phyloP scores from a whole-genome alignment of 2,888 invertebrate species.

The Blastobasis adustella region DNA sequence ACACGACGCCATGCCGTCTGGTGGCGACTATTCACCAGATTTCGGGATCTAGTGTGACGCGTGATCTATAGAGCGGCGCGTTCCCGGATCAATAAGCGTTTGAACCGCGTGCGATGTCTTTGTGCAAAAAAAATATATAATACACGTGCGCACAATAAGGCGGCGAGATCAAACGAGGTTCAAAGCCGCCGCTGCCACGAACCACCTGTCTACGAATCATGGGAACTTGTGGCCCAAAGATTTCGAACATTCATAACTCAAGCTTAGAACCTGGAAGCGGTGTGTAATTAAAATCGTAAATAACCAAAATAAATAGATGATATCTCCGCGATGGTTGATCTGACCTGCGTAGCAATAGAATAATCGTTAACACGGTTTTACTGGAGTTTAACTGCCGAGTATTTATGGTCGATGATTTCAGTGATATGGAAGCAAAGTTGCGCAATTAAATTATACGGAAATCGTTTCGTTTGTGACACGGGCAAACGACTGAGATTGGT shows the following conservation, averaged over 20 bases:
- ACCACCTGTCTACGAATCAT: constrained; percentile 70
- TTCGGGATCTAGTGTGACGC: constrained; percentile 21
- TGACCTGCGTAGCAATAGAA: no score
- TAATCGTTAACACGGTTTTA: no score
- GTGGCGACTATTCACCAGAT: constrained; percentile 7
- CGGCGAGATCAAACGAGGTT: constrained; percentile 56
- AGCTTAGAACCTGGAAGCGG: neutral
- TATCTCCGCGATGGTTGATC: no score
- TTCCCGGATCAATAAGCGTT: constrained; percentile 39
- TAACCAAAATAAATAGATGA: neutral
- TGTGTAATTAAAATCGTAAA: constrained; percentile 2
- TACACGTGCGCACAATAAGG: constrained; percentile 60
- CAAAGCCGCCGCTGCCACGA: constrained; percentile 59
- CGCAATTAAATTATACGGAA: no score
- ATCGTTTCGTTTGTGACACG: no score
- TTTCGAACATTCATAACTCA: constrained; percentile 3
- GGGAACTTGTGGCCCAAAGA: constrained; percentile 50
- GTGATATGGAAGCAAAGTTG: neutral
- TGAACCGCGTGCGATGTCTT: constrained; percentile 37
- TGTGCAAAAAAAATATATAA: constrained; percentile 46
- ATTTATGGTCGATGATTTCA: no score
- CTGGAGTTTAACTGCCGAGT: no score
- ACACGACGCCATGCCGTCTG: constrained; percentile 22
- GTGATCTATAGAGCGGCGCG: constrained; percentile 40
- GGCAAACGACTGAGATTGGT: no score